Evolutionary conservation across 2,888 invertebrate species (phyloP).

Genomic region (Miltochrista miniata): DNA sequence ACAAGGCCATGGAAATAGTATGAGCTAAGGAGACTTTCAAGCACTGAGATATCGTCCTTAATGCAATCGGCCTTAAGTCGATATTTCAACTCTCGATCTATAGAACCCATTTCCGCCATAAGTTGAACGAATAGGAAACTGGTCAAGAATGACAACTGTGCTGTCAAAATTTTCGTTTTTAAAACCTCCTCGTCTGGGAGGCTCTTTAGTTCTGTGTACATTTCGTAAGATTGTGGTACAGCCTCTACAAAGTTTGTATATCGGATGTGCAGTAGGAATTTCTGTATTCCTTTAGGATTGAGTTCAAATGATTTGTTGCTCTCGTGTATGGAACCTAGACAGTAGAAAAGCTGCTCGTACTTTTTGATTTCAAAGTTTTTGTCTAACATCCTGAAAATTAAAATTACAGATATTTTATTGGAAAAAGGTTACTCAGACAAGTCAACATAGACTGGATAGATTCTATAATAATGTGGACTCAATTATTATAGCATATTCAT

Average conservation of each 20-base stretch:
- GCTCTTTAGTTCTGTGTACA: slow-evolving; percentile 43
- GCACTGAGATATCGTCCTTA: slow-evolving; percentile 86
- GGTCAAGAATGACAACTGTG: slow-evolving; percentile 64
- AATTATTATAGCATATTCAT: no score
- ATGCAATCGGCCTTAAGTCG: slow-evolving; percentile 88
- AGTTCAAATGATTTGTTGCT: slow-evolving; percentile 14
- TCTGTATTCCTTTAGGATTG: slow-evolving; percentile 8
- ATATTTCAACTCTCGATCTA: slow-evolving; percentile 93
- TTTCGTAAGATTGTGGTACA: slow-evolving; percentile 42
- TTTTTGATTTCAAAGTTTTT: slow-evolving; percentile 62
- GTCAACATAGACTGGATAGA: no score
- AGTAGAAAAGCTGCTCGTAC: slow-evolving; percentile 55
- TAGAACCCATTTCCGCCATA: slow-evolving; percentile 85
- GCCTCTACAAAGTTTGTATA: slow-evolving; percentile 42
- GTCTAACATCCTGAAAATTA: slow-evolving; percentile 54
- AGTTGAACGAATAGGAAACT: slow-evolving; percentile 83
- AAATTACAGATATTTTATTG: neutral
- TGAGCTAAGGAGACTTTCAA: slow-evolving; percentile 80
- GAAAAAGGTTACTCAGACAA: no score
- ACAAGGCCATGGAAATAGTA: slow-evolving; percentile 81
- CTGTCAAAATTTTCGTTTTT: slow-evolving; percentile 50
- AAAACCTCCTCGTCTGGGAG: slow-evolving; percentile 27
- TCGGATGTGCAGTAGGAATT: slow-evolving; percentile 39
- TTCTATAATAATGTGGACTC: no score
- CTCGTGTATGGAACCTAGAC: slow-evolving; percentile 41